Base-by-base conservation (phyloP, 2,888 invertebrate species). In the Drosophila austrosaltans region DNA sequence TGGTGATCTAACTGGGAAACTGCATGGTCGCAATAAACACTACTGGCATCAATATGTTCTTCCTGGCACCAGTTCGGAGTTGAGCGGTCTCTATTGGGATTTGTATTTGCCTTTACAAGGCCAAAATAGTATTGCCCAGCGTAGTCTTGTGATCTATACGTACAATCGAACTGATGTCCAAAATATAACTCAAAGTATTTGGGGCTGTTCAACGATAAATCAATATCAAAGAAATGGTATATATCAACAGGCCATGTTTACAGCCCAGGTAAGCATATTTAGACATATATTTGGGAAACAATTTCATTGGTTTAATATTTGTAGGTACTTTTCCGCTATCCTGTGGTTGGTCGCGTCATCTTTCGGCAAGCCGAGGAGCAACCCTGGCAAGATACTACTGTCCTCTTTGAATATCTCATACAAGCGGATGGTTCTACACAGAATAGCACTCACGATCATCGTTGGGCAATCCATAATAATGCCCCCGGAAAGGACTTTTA, bases 1-100 rank as follows among this genome's bases (percentile, higher is more conserved):
- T 2, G 98, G 98, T 0, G 98, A 98, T 90, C 92, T 98, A 10
- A 96, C 97, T 63, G 98, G 98, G 22, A 98, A 98, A 92, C 94
- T 96, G 75, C 95, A 96, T 78, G 95, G 94, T 12, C 94, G 96
- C 66, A 96, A 96, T 42, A 95, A 95, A 84, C 94, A 95, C 77
- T 93, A 94, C 56, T 95, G 95, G 90, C 95, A 95, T 85, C 94
- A 94, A 81, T 94, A 95, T 82, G 93, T 96, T 30, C 93, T 96
- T 58, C 94, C 95, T 0, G 96, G 95, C 1, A 91, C 94, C 42
- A 95, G 96, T 57, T 95, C 95, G 63, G 96, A 96, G 91, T 93
- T 97, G 12, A 95, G 94, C 75, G 96, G 96, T 0, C 92, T 94
- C 42, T 96, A 96, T 90, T 96, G 96, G 95, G 98, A 98, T 90